phyloP scores from a whole-genome alignment of 53 echinoderm and acorn worm species.

The Zoroaster sp. region DNA sequence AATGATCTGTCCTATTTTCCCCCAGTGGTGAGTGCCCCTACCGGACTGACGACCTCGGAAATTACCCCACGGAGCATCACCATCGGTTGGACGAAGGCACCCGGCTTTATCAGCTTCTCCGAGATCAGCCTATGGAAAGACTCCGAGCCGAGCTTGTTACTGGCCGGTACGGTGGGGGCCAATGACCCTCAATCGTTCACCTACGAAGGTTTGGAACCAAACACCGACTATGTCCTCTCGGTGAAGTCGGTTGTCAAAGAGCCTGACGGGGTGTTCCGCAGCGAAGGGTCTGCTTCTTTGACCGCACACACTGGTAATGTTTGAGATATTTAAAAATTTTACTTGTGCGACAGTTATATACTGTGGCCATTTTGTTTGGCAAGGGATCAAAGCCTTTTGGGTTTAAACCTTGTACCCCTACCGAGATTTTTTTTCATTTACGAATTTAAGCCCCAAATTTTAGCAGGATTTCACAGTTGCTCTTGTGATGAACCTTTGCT shows the following conservation, averaged over 20 bases:
- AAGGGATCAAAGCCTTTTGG: no score
- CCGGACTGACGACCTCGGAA: neutral
- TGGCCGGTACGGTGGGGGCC: neutral
- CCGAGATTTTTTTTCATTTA: no score
- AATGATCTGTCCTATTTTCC: no score
- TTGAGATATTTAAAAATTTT: no score
- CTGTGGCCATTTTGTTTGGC: no score
- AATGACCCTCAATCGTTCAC: neutral
- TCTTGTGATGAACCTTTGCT: neutral
- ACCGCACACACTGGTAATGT: conserved; percentile 1
- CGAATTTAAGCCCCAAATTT: no score
- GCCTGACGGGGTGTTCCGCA: conserved; percentile 15
- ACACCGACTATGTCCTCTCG: conserved; percentile 12
- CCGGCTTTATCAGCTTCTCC: neutral
- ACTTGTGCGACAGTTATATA: no score
- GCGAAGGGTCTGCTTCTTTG: neutral
- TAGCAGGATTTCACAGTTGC: no score
- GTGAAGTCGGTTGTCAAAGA: conserved; percentile 5
- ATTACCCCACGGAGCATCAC: neutral
- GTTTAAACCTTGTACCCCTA: no score
- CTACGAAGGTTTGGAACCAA: neutral
- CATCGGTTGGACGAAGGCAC: neutral
- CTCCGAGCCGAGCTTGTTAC: neutral
- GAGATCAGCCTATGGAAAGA: neutral
- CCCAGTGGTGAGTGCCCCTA: conserved; percentile 28